A percentile compares a stretch with the other conserved stretches of the same genome.
Conservation (phyloP, 2,888 invertebrate species). For the Lamproptera curius region DNA sequence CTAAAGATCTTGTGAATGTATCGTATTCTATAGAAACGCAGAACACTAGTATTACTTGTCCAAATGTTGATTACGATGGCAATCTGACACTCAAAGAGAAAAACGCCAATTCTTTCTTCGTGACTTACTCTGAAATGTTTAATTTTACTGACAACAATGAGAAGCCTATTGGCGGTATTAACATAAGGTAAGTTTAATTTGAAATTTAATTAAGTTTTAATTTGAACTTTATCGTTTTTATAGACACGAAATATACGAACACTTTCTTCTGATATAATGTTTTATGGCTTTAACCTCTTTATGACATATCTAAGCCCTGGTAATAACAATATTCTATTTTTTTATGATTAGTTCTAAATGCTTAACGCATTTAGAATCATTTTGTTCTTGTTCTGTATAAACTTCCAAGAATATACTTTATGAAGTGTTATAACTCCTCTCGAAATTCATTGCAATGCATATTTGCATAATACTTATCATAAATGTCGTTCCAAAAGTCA, state of each 20-base stretch:
- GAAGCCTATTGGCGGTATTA: constrained; percentile 60
- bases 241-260: no score
- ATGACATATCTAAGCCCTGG: no score
- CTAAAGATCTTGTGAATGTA: constrained; percentile 37
- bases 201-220: no score
- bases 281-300: no score
- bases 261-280: no score
- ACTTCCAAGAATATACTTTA: no score
- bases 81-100: constrained; percentile 46
- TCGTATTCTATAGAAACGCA: constrained; percentile 55
- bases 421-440: constrained; percentile 47
- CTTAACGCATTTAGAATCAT: no score
- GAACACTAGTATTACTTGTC: constrained; percentile 37
- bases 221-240: no score
- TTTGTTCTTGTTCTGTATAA: no score
- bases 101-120: constrained; percentile 63
- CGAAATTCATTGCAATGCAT: constrained; percentile 39
- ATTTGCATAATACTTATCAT: constrained; percentile 44
- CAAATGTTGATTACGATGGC: constrained; percentile 37
- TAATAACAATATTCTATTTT: background rate
- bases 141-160: constrained; percentile 62
- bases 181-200: constrained; percentile 56
- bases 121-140: constrained; percentile 40
- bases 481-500: constrained; percentile 57
- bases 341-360: background rate